Conservation (phyloP, 2,888 invertebrate species). For the Hyppa rectilinea region DNA sequence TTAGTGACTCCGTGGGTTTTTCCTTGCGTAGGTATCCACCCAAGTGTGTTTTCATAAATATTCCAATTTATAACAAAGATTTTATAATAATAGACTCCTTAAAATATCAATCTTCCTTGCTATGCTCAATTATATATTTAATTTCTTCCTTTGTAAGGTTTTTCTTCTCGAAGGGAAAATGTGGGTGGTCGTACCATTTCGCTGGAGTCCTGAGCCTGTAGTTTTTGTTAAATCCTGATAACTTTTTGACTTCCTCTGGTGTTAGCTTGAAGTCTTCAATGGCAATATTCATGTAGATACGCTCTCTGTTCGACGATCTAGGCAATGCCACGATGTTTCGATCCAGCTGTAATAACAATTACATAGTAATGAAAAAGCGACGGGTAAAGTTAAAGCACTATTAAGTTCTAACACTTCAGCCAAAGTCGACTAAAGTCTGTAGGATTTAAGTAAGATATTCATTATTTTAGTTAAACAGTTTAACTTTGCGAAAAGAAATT, state of each 20-base stretch:
- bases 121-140: slow-evolving; percentile 79
- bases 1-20: neutral
- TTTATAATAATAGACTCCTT: neutral
- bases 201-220: slow-evolving; percentile 83
- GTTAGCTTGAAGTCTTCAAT: slow-evolving; percentile 90
- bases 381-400: neutral
- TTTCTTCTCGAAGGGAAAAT: slow-evolving; percentile 85
- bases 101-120: slow-evolving; percentile 78
- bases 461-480: slow-evolving; percentile 24
- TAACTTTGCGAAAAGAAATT: slow-evolving; percentile 22
- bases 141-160: slow-evolving; percentile 79
- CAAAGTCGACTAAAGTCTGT: neutral
- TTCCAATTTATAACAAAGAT: neutral
- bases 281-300: slow-evolving; percentile 90
- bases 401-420: slow-evolving; percentile 5
- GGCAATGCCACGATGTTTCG: slow-evolving; percentile 91
- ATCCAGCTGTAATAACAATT: slow-evolving; percentile 84
- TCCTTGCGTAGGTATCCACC: neutral
- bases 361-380: neutral
- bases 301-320: slow-evolving; percentile 90
- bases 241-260: slow-evolving; percentile 85
- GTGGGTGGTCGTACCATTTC: slow-evolving; percentile 79
- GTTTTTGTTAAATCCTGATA: slow-evolving; percentile 88
- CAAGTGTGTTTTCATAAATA: too few relatives aligned
- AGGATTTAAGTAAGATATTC: slow-evolving; percentile 27